Evolutionary conservation across 1,140 invertebrate species (phyloP), one percentile per base, ranked within the genome.

Genomic region (Drosophila kanapiae): DNA sequence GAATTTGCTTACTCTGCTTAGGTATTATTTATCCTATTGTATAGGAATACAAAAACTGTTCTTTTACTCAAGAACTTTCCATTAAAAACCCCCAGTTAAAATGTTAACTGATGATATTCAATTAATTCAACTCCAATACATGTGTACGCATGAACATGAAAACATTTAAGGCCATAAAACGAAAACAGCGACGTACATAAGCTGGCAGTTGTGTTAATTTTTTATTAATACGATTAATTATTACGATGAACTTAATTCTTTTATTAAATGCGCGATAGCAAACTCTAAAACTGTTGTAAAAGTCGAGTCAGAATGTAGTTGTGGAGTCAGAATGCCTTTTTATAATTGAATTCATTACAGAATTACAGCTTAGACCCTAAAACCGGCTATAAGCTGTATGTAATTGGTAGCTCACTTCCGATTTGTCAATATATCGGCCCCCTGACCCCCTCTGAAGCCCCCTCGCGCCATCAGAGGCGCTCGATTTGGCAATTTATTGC

Each of bases 391-490:
- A 14, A 8, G 56, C 42, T 69, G 58, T 53, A 16, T 37, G 49
- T 76, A 79, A 82, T 79, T 82, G 51, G 18, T 43, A 40, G 56
- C 70, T 90, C 72, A 83, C 78, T 88, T 90, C 85, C 78, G 71
- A 87, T 90, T 90, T 56, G 63, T 48, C 65, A 80, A 85, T 72
- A 29, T 16, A 62, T 61, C 31, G 40, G 14, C 18, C 53, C 31
- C 35, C 18, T 45, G 18, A 38, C 54, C 31, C 18, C 6, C 56
- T 59, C 11, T 11, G 16, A 18, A 18, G 10, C 45, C 43, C 51
- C 53, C 49, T 8, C 27, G 6, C 23, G 10, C 35, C 27, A 23
- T 29, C 16, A 37, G n/a, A 0, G 49, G 27, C 10, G 48, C 18
- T 48, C 2, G 29, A 38, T 40, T 51, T 60, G 54, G 45, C 54